Base-by-base conservation (phyloP, 1,140 invertebrate genomes). In the Macrobrachium nipponense region DNA sequence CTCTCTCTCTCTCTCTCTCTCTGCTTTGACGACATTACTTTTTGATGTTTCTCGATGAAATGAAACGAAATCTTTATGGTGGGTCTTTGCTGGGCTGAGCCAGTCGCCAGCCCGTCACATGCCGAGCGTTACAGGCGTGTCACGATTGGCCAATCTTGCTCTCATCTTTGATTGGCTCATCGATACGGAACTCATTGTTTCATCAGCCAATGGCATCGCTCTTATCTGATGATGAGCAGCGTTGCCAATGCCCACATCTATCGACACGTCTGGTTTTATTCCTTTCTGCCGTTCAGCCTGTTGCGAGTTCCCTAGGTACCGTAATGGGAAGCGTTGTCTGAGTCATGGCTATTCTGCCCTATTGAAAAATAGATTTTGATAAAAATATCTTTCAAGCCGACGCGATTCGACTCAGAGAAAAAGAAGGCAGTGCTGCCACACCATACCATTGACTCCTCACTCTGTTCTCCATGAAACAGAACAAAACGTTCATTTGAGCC, bases 161-260 rank as follows among this genome's bases (percentile, higher is more conserved):
- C 82, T 83, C 82, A 83, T 83, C 82, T 83, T 76, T 77, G 82
- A 83, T 83, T 83, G 73, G 82, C 73, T 77, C 82, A 43, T 76
- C 68, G 82, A 83, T 83, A 83, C 73, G 75, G 60, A 61, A 83
- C 72, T 83, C 82, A 83, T 83, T 83, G 82, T 83, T 83, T 83
- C 82, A 83, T 83, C 82, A 83, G 82, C 73, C 82, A 83, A 83
- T 83, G 73, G 82, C 75, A 83, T 83, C 82, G 68, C 73, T 77
- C 72, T 83, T 83, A 83, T 83, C 82, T 77, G 82, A 83, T 83
- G 82, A 27, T 23, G 36, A 62, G n/a, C 82, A 76, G 82, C 60
- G 82, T 60, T 66, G 78, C 78, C 62, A 83, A 58, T 72, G 51
- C 43, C 36, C 43, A 20, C 20, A 20, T 43, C 11, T 20, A 20